Conservation (phyloP, 2,797 vertebrate genomes). For the Petrocephalus sullivani region DNA sequence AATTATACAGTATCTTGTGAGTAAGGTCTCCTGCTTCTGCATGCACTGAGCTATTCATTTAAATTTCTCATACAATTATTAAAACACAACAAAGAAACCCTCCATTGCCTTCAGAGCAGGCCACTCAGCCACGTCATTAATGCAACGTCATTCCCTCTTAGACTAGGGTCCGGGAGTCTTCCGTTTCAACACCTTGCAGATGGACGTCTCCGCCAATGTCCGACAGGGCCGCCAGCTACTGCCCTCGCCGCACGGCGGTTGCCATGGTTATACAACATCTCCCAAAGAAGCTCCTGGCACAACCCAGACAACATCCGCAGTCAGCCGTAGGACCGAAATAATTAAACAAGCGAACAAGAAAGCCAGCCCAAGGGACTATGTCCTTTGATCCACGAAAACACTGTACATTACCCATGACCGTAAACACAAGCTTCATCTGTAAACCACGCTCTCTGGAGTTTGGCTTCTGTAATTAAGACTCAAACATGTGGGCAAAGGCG, state of each 20-base stretch:
- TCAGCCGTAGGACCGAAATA: not conserved
- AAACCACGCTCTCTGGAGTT: not conserved
- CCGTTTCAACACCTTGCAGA: not conserved
- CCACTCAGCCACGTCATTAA: not conserved
- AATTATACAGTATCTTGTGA: not conserved
- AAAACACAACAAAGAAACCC: not conserved
- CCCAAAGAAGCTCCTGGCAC: slow-evolving; percentile 33
- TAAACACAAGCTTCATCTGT: not conserved
- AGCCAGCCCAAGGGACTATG: not conserved
- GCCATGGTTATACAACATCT: slow-evolving; percentile 48
- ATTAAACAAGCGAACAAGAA: not conserved
- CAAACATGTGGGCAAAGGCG: not conserved
- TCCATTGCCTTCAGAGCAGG: not conserved
- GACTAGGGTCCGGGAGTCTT: not conserved
- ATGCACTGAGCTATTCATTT: not conserved
- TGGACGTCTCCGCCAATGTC: not conserved
- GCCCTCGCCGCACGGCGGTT: slow-evolving; percentile 37
- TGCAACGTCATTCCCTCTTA: not conserved
- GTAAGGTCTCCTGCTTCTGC: not conserved
- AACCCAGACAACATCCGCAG: not conserved
- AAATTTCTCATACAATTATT: not conserved
- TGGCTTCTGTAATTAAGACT: slow-evolving; percentile 10
- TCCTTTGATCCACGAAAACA: not conserved
- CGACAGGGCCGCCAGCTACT: too few species aligned
- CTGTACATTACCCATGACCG: not conserved